Evolutionary conservation across 1,140 invertebrate genomes (phyloP), one percentile per base, ranked within the genome.

Genomic region (Globodera ellingtonae): DNA sequence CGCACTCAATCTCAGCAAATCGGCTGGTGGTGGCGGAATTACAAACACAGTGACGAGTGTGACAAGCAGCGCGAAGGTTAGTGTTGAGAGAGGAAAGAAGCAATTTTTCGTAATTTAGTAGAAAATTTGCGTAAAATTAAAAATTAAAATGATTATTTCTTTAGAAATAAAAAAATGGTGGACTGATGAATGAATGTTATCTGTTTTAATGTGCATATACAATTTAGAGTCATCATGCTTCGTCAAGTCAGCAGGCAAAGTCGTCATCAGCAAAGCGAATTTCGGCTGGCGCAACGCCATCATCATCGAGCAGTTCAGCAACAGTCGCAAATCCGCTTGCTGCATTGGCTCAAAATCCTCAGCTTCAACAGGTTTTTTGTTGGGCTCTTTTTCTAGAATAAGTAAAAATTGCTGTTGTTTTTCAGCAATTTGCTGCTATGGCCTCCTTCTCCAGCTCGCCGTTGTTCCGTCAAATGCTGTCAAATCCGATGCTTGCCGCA

Each of bases 391-490:
- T 8, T 35, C 8, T 69, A 13, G n/a, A 65, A 65, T 15, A 15
- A 21, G 1, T 65, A 65, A 65, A 65, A 65, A 47, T 70, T 3
- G 1, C 6, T 44, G 13, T 9, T 67, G 9, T 18, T 15, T 46
- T 77, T 48, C 69, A 77, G 75, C 75, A 77, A 69, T 21, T 77
- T 24, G 75, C 75, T 2, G 73, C 72, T 5, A 76, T 80, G 74
- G 56, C 72, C 4, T 18, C 79, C 9, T 3, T 79, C 35, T 47
- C 69, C 15, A 78, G 48, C 48, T 35, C 35, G 1, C 72, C 69
- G n/a, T 21, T 70, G 24, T 9, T 56, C 2, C 50, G 65, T 9
- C 79, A 80, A 50, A 21, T 72, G 44, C 8, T 56, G 18, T 24
- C 65, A 6, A 80, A 65, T 46, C 74, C 69, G 13, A 24, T 70